Evolutionary conservation across 2,113 vertebrate species (phyloP).

Genomic region (Glaucidium brasilianum): DNA sequence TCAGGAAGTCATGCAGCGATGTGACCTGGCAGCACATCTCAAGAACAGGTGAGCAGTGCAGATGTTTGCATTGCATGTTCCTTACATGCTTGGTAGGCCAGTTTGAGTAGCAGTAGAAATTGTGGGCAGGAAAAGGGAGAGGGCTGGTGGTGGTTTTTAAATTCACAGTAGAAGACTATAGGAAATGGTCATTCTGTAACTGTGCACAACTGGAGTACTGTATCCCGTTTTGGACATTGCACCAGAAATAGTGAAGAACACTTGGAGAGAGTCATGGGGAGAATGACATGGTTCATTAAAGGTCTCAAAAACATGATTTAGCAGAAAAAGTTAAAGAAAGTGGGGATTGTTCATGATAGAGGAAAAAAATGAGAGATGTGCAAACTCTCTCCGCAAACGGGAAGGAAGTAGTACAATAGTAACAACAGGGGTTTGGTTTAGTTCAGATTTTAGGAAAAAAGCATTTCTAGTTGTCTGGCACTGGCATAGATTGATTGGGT

Average conservation of each 20-base stretch:
- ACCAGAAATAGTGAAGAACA: background rate
- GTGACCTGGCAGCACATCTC: constrained; percentile 94
- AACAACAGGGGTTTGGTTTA: background rate
- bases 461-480: background rate
- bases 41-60: constrained; percentile 87
- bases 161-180: background rate
- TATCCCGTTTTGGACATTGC: background rate
- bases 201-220: background rate
- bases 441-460: background rate
- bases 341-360: background rate
- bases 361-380: background rate
- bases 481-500: background rate
- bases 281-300: accelerated
- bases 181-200: background rate
- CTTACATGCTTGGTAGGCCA: background rate
- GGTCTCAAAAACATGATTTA: background rate
- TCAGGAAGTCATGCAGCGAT: constrained; percentile 92
- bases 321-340: background rate
- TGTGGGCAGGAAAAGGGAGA: background rate
- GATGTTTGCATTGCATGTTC: background rate
- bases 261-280: background rate
- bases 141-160: background rate
- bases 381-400: background rate
- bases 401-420: background rate
- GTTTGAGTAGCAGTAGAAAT: background rate